A percentile compares a stretch with the other conserved stretches of the same genome.
phyloP scores from a whole-genome alignment of 2,797 vertebrate species.

The Sebastolobus altivelis region DNA sequence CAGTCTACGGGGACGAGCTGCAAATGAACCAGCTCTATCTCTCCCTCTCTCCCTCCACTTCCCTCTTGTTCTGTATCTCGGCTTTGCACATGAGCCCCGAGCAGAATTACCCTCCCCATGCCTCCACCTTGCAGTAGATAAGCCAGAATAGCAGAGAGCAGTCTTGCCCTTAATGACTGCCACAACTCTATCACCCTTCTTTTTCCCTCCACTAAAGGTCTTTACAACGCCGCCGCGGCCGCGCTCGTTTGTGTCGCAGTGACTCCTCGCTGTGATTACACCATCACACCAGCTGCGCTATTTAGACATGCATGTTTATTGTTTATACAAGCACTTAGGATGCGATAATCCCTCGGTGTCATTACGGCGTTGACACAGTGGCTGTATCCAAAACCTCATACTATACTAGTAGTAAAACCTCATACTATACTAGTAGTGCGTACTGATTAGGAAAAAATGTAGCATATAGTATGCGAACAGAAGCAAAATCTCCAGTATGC shows the following conservation, averaged over 20 bases:
- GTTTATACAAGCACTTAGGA: slow-evolving; percentile 36
- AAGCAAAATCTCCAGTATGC: too few relatives aligned
- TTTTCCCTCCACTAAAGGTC: not conserved
- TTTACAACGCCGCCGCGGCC: not conserved
- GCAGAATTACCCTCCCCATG: slow-evolving; percentile 64
- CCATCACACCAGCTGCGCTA: slow-evolving; percentile 34
- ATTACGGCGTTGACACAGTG: not conserved
- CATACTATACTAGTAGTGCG: too few relatives aligned
- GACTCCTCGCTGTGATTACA: slow-evolving; percentile 42
- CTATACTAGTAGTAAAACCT: too few relatives aligned
- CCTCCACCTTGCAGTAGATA: slow-evolving; percentile 73
- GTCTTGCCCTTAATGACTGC: slow-evolving; percentile 66
- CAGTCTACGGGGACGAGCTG: slow-evolving; percentile 79
- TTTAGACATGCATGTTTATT: slow-evolving; percentile 34
- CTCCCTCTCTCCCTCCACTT: slow-evolving; percentile 64
- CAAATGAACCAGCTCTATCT: slow-evolving; percentile 77
- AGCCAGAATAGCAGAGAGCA: slow-evolving; percentile 64
- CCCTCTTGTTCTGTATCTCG: slow-evolving; percentile 73
- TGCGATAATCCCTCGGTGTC: slow-evolving; percentile 22
- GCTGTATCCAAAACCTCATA: too few relatives aligned
- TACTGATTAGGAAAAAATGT: too few relatives aligned
- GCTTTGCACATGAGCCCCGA: slow-evolving; percentile 76
- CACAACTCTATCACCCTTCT: slow-evolving; percentile 51
- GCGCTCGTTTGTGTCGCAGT: slow-evolving; percentile 50
- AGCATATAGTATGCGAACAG: too few relatives aligned